Conservation (phyloP, 1,140 invertebrate genomes). For the Bactericera cockerelli region DNA sequence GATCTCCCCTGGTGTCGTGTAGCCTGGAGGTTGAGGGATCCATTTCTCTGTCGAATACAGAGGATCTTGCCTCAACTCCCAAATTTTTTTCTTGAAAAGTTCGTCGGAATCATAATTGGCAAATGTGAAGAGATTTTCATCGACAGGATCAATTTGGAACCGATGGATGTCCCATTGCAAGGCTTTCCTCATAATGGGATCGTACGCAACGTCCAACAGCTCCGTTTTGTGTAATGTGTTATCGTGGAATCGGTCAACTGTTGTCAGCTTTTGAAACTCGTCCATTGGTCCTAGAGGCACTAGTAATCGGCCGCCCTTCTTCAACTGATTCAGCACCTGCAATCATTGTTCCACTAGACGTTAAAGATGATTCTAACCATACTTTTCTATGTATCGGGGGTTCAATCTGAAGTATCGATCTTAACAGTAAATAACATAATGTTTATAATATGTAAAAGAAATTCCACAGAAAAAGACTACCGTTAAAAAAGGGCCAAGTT, state of each 20-base stretch:
- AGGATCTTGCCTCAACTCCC: slow-evolving; percentile 1
- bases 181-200: neutral
- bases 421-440: no score
- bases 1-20: neutral
- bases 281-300: no score
- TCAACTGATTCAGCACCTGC: no score
- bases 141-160: neutral
- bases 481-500: no score
- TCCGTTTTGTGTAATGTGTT: neutral
- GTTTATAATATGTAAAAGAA: no score
- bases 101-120: neutral
- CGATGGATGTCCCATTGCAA: neutral
- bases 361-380: no score
- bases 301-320: no score
- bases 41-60: neutral
- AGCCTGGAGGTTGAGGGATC: neutral
- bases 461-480: no score
- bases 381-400: no score
- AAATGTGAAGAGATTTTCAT: neutral
- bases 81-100: neutral
- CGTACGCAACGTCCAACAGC: neutral
- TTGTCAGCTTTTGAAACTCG: no score
- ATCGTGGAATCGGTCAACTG: neutral
- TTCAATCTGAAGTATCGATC: no score
- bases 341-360: no score